A percentile compares a stretch with the other conserved stretches of the same genome.
These are phyloP conservation scores for Corynorhinus townsendii DNA, from an alignment of 2,113 vertebrate species.

Conservation along the genomic window DNA sequence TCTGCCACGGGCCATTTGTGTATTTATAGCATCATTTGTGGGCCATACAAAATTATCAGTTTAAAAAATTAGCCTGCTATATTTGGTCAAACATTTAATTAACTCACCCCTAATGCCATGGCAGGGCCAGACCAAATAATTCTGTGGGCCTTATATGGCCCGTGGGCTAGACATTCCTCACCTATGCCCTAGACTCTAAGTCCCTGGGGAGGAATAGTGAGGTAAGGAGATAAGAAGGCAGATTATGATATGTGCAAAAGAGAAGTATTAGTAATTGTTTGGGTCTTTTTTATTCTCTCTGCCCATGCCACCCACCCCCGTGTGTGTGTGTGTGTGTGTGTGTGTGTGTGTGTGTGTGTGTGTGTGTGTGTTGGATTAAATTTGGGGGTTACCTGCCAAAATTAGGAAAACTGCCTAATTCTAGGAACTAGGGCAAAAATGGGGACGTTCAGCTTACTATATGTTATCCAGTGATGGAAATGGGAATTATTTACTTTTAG, in stretches of 20 bases:
- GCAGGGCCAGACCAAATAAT: too few relatives aligned
- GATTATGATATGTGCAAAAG: not conserved
- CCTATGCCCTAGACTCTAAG: not conserved
- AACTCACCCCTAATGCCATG: too few relatives aligned
- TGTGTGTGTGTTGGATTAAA: not conserved
- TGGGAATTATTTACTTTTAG: not conserved
- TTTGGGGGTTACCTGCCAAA: not conserved
- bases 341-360: not conserved
- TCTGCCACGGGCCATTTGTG: too few relatives aligned
- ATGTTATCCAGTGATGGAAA: not conserved
- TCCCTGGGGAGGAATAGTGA: not conserved
- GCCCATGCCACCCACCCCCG: too few relatives aligned
- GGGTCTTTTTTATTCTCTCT: not conserved
- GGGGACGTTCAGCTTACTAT: not conserved
- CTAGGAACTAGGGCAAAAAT: not conserved
- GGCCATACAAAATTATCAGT: too few relatives aligned
- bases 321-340: not conserved
- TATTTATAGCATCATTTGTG: too few relatives aligned
- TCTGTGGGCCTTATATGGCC: too few relatives aligned
- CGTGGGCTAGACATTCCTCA: too few relatives aligned
- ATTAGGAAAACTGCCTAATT: not conserved
- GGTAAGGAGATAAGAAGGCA: slow-evolving; percentile 6
- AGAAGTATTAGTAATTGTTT: not conserved
- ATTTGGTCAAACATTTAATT: too few relatives aligned
- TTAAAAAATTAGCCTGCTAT: too few relatives aligned